Evolutionary conservation across 2,888 invertebrate species (phyloP).

Genomic region (Lycophotia porphyrea): DNA sequence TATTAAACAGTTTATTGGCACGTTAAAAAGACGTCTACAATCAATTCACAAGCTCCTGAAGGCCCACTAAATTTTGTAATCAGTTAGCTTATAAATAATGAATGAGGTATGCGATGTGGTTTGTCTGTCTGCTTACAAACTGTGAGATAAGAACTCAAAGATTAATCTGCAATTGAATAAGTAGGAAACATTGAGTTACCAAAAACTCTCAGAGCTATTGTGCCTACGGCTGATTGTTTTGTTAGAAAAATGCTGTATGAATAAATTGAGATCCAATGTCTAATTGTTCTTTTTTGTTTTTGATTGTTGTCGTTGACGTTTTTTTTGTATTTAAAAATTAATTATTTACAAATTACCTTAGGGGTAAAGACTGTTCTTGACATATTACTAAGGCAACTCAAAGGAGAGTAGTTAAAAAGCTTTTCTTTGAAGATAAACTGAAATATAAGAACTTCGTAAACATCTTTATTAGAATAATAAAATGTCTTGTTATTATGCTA

Average conservation of each 20-base stretch:
- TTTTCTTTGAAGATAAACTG: constrained; percentile 17
- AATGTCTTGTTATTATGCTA: constrained; percentile 27
- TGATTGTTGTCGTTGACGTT: constrained; percentile 33
- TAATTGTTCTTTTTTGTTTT: constrained; percentile 31
- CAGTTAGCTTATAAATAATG: constrained; percentile 59
- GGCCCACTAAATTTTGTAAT: constrained; percentile 58
- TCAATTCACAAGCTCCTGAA: constrained; percentile 48
- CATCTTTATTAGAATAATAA: constrained; percentile 25
- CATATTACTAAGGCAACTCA: constrained; percentile 14
- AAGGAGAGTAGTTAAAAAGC: neutral
- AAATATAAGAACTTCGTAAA: constrained; percentile 19
- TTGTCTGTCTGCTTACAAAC: constrained; percentile 57
- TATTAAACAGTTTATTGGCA: constrained; percentile 51
- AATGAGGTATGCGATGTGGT: constrained; percentile 59
- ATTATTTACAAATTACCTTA: constrained; percentile 35
- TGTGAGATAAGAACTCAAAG: constrained; percentile 61
- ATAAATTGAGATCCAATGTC: constrained; percentile 44
- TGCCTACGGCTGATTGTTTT: constrained; percentile 57
- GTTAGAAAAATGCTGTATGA: constrained; percentile 51
- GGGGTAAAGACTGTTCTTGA: constrained; percentile 1
- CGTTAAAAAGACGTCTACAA: constrained; percentile 45
- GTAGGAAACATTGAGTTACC: constrained; percentile 54
- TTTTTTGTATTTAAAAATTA: constrained; percentile 38
- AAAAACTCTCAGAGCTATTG: constrained; percentile 63
- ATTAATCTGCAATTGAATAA: constrained; percentile 66